These are phyloP conservation scores for Drosophila ambigua DNA, from an alignment of 1,140 invertebrate genomes.

Conservation along the genomic window DNA sequence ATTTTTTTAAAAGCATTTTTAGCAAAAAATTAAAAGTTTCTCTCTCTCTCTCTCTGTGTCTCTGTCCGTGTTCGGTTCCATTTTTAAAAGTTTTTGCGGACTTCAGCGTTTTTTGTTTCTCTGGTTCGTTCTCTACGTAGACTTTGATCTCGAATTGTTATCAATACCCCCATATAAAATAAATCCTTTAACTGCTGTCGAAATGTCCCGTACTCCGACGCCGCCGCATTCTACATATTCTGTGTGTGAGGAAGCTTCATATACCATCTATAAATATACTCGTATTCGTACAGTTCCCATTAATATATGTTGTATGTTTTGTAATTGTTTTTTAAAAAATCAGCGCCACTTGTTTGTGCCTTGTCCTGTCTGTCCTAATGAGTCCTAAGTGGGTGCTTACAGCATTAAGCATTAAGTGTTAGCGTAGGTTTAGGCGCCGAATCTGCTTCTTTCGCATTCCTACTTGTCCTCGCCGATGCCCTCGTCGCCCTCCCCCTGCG, in stretches of 20 bases:
- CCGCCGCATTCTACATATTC: constrained; percentile 4
- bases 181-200: constrained; percentile 62
- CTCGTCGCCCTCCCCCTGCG: constrained; percentile 70
- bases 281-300: constrained; percentile 33
- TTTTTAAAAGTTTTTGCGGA: constrained; percentile 61
- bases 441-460: constrained; percentile 6
- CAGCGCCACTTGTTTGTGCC: constrained; percentile 70
- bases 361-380: constrained; percentile 46
- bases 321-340: constrained; percentile 76
- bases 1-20: constrained; percentile 79
- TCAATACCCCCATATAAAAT: constrained; percentile 74
- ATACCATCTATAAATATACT: constrained; percentile 81
- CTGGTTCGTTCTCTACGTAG: constrained; percentile 5
- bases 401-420: constrained; percentile 53
- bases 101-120: constrained; percentile 39
- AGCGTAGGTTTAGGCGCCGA: constrained; percentile 49
- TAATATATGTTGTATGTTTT: constrained; percentile 52
- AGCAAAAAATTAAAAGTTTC: constrained; percentile 80
- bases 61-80: constrained; percentile 34
- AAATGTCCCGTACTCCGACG: constrained; percentile 30
- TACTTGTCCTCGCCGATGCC: constrained; percentile 83
- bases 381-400: constrained; percentile 47
- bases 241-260: constrained; percentile 75
- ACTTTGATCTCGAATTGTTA: constrained; percentile 43
- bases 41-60: constrained; percentile 28